phyloP scores from a whole-genome alignment of 2,888 invertebrate genomes.

The Meiosimyza decipiens region DNA sequence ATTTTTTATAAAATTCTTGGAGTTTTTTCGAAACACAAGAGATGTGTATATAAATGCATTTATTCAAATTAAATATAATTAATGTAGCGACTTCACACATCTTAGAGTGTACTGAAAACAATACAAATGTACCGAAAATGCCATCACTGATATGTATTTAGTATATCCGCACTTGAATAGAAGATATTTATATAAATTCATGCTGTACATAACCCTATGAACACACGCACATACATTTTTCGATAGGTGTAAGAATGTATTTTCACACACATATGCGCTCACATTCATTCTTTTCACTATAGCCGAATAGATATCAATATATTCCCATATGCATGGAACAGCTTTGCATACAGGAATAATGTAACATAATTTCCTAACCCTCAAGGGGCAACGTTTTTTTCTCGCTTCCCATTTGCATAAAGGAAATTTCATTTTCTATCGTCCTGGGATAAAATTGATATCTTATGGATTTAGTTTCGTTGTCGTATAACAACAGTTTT shows the following conservation, averaged over 20 bases:
- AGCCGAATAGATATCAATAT: constrained; percentile 16
- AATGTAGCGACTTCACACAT: too few relatives aligned
- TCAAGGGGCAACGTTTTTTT: constrained; percentile 23
- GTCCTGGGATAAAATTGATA: constrained; percentile 22
- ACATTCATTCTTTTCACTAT: background rate
- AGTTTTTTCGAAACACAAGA: too few relatives aligned
- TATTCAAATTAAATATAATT: too few relatives aligned
- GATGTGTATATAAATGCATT: too few relatives aligned
- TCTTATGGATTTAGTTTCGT: constrained; percentile 3
- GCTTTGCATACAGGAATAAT: constrained; percentile 18
- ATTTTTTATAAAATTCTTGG: too few relatives aligned
- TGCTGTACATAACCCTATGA: too few relatives aligned
- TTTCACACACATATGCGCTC: background rate
- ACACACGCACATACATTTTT: background rate
- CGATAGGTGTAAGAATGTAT: background rate
- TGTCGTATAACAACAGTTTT: background rate
- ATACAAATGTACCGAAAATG: too few relatives aligned
- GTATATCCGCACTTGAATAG: too few relatives aligned
- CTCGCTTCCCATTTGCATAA: constrained; percentile 22
- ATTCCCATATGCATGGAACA: constrained; percentile 16
- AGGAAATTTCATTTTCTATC: constrained; percentile 25
- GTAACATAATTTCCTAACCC: constrained; percentile 31
- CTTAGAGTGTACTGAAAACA: too few relatives aligned
- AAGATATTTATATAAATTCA: too few relatives aligned
- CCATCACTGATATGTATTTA: too few relatives aligned